Evolutionary conservation across 2,888 invertebrate species (phyloP).

Genomic region (Mimumesa dahlbomi): DNA sequence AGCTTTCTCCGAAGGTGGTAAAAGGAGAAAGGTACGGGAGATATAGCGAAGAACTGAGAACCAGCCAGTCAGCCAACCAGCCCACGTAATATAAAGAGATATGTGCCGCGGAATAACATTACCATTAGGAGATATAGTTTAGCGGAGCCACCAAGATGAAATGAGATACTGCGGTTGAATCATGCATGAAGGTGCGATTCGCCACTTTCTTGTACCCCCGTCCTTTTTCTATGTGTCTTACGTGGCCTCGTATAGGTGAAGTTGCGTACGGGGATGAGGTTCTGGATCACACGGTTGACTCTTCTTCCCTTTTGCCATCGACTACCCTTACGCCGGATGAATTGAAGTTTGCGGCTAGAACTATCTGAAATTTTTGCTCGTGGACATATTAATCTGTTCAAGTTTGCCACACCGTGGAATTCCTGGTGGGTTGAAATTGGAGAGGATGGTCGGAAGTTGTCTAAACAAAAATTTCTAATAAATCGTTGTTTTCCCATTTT

Average conservation of each 20-base stretch:
- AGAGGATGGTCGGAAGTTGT: no score
- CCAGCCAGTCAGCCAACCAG: constrained; percentile 70
- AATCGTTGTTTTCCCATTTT: constrained; percentile 23
- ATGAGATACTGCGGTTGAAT: constrained; percentile 80
- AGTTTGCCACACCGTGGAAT: no score
- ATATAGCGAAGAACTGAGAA: constrained; percentile 58
- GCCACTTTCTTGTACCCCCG: constrained; percentile 62
- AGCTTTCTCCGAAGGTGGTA: constrained; percentile 55
- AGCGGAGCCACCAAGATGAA: constrained; percentile 79
- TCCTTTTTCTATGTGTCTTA: constrained; percentile 16
- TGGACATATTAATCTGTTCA: neutral
- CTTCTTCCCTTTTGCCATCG: no score
- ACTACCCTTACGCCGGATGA: no score
- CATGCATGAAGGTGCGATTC: constrained; percentile 80
- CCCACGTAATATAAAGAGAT: constrained; percentile 80
- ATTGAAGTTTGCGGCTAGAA: neutral
- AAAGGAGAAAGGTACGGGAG: constrained; percentile 43
- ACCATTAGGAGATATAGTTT: constrained; percentile 80
- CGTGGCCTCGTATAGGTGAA: neutral
- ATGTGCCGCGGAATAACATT: constrained; percentile 79
- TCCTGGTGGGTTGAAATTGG: no score
- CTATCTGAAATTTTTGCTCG: neutral
- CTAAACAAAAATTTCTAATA: no score
- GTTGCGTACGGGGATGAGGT: no score
- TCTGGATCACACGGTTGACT: no score